Evolutionary conservation across 2,113 vertebrate genomes (phyloP), one percentile per base, ranked within the genome.

Genomic region (Hiodon alosoides): DNA sequence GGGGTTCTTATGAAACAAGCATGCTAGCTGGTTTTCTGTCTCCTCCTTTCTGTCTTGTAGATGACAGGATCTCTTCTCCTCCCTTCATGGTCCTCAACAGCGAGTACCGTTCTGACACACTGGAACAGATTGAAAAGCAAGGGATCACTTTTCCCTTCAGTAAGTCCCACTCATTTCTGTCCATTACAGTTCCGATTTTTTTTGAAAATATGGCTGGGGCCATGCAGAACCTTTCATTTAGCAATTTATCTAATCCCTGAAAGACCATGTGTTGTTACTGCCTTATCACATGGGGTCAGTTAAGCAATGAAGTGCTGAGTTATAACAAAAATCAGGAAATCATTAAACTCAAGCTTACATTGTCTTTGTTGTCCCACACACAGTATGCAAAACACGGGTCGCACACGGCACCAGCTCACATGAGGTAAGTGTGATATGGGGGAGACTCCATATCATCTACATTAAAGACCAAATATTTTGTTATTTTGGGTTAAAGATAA

Each of bases 331-430:
- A 31, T 31, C 31, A 31, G 31, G 31, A 1, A 31, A 31, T 31
- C 31, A 31, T 31, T 31, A 31, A 31, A 31, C 31, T 17, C 7
- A 59, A 5, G 74, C 76, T 72, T 55, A 5, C 76, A 79, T 2
- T 59, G 75, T 59, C 16, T 61, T 77, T 52, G 69, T 78, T 84
- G 85, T 88, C 80, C 83, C 81, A 83, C 31, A 78, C 16, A 54
- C 80, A 99, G 97, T 99, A 90, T 99, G 97, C 88, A 99, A 99
- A 93, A 99, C 96, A 77, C 93, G 96, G 86, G 97, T 99, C 87
- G 97, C 97, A 80, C 97, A 99, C 52, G 97, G 97, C 88, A 98
- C 97, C 87, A 98, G 94, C 89, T 99, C 97, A 69, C 97, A 99
- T 0, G 97, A 99, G 95, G 97, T 98, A 86, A 94, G 95, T 16